Evolutionary conservation across 1,140 invertebrate species (phyloP), one percentile per base, ranked within the genome.

Genomic region (Diachasmimorpha longicaudata): DNA sequence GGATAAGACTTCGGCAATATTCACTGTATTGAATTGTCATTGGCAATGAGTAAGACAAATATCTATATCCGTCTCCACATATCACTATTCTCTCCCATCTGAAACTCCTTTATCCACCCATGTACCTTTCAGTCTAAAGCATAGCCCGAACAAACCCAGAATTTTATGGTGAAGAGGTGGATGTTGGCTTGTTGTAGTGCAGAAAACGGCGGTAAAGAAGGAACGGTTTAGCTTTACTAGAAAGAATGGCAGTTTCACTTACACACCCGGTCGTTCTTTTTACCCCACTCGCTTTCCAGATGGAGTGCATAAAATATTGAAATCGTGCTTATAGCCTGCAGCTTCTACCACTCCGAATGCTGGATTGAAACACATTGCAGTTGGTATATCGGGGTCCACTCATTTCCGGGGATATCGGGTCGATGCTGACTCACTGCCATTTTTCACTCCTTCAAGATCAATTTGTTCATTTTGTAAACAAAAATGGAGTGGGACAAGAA

Each of bases 301-400:
- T 58, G 74, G 74, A 69, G 74, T 76, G 74, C 74, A 76, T 71
- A 71, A 76, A 76, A 76, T 76, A 76, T 76, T 76, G 69, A 76
- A 76, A 76, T 76, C 74, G 48, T 70, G 69, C 74, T 76, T 71
- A 76, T 76, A 68, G 74, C 74, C 39, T 66, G 37, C 37, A 72
- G 16, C 42, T 39, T 67, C 69, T 71, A 76, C 74, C 67, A 70
- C 46, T 52, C 31, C 31, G 31, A 76, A 71, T 76, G 44, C 66
- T 71, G 55, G 68, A 76, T 76, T 76, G 74, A 71, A 76, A 76
- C 74, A 76, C 74, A 76, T 76, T 70, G 74, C 74, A 37, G 58
- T 71, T 39, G 68, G 58, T 31, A 76, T 76, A 71, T 76, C 69
- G 68, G 68, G 42, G 68, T 71, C 48, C 36, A 39, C 21, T 76